These are phyloP conservation scores for Paradoxurus hermaphroditus DNA, from an alignment of 2,113 vertebrate species.

Conservation along the genomic window DNA sequence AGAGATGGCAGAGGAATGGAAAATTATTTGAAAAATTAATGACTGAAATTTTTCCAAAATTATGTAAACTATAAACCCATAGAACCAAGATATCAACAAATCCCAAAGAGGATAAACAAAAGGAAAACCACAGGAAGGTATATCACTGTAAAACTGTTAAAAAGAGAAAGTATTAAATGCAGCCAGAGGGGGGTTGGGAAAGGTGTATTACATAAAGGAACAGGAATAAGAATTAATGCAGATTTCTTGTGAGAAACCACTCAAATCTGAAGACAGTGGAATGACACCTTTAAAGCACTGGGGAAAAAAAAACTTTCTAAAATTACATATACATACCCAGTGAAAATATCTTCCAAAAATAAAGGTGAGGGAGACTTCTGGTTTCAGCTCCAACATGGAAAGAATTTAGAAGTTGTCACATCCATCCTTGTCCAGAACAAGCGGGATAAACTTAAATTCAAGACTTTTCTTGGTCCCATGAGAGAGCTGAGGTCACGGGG, in stretches of 20 bases:
- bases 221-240: not conserved
- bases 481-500: not conserved
- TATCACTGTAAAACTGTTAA: slow-evolving; percentile 15
- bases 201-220: not conserved
- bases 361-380: not conserved
- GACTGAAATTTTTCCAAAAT: not conserved
- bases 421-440: not conserved
- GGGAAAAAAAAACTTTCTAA: not conserved
- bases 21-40: slow-evolving; percentile 33
- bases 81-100: slow-evolving; percentile 44
- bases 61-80: not conserved
- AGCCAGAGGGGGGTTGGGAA: not conserved
- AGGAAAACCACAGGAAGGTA: not conserved
- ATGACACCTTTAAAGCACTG: not conserved
- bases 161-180: slow-evolving; percentile 3
- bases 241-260: slow-evolving; percentile 22
- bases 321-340: not conserved
- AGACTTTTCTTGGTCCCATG: not conserved
- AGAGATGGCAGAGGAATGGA: not conserved
- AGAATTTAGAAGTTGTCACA: not conserved
- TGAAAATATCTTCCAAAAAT: slow-evolving; percentile 33
- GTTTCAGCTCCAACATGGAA: slow-evolving; percentile 42
- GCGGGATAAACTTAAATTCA: slow-evolving; percentile 9
- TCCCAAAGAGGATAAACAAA: not conserved
- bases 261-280: slow-evolving; percentile 3